These are phyloP conservation scores for Drosophila obscura DNA, from an alignment of 1,140 invertebrate species.

Conservation along the genomic window DNA sequence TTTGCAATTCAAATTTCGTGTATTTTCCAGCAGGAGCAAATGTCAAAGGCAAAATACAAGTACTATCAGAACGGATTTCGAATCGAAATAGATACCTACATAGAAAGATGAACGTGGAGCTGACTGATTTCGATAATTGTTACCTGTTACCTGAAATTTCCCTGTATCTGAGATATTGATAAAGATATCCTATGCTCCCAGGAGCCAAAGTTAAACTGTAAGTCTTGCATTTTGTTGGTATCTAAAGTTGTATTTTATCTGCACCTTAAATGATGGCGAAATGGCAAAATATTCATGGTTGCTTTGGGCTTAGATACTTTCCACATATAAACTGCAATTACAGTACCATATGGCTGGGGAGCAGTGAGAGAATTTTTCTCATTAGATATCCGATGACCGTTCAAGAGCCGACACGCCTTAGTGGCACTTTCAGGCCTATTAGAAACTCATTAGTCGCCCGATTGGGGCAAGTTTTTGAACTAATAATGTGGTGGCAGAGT, in stretches of 20 bases:
- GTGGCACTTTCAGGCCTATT: slow-evolving; percentile 66
- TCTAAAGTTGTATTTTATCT: too few relatives aligned
- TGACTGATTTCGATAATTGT: too few relatives aligned
- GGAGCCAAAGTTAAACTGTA: too few relatives aligned
- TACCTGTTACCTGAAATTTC: too few relatives aligned
- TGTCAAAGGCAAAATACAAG: slow-evolving; percentile 13
- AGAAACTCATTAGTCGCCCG: slow-evolving; percentile 73
- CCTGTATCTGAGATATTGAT: too few relatives aligned
- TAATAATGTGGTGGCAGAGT: slow-evolving; percentile 67
- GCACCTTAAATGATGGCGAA: too few relatives aligned
- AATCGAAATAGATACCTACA: too few relatives aligned
- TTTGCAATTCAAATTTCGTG: slow-evolving; percentile 74
- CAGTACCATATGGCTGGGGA: slow-evolving; percentile 26
- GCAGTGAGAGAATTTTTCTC: slow-evolving; percentile 47
- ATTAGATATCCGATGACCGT: slow-evolving; percentile 36
- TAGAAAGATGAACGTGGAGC: too few relatives aligned
- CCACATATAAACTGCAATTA: not conserved
- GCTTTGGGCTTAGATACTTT: too few relatives aligned
- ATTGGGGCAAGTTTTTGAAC: slow-evolving; percentile 67
- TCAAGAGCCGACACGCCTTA: slow-evolving; percentile 17
- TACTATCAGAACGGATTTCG: slow-evolving; percentile 19
- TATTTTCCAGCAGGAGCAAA: slow-evolving; percentile 12
- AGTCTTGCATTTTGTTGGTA: too few relatives aligned
- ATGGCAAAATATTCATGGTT: too few relatives aligned
- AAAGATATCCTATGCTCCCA: too few relatives aligned